Conservation (phyloP, 2,888 invertebrate genomes). For the Idaea straminata region DNA sequence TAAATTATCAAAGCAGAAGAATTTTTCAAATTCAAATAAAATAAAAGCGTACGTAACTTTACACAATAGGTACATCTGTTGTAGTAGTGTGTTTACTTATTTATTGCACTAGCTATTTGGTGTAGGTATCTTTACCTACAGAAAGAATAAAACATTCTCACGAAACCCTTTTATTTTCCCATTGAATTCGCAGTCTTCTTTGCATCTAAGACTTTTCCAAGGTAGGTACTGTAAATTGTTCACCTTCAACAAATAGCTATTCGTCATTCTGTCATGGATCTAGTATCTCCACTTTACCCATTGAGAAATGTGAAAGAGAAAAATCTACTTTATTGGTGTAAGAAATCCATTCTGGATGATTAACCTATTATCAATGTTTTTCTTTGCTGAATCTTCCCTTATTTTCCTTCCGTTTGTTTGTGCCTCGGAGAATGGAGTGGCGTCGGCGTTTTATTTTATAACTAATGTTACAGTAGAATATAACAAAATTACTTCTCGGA, state of each 20-base stretch:
- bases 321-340: slow-evolving; percentile 52
- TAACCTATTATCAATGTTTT: slow-evolving; percentile 52
- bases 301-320: slow-evolving; percentile 44
- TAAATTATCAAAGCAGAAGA: not conserved
- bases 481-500: slow-evolving; percentile 16
- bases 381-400: slow-evolving; percentile 35
- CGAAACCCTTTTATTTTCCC: not conserved
- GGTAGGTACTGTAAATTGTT: slow-evolving; percentile 36
- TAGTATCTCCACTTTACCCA: slow-evolving; percentile 44
- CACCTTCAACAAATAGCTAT: slow-evolving; percentile 54
- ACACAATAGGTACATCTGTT: not conserved
- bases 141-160: not conserved
- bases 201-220: not conserved
- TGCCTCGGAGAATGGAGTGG: slow-evolving; percentile 20
- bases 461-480: slow-evolving; percentile 15
- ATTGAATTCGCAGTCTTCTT: not conserved
- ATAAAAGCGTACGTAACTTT: not conserved
- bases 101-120: not conserved
- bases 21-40: not conserved
- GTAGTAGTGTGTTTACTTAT: not conserved
- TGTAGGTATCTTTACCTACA: not conserved
- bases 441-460: slow-evolving; percentile 21
- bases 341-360: slow-evolving; percentile 55
- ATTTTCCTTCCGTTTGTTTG: slow-evolving; percentile 30
- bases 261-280: slow-evolving; percentile 45